Evolutionary conservation across 2,797 vertebrate species (phyloP).

Genomic region (Hemibagrus guttatus): DNA sequence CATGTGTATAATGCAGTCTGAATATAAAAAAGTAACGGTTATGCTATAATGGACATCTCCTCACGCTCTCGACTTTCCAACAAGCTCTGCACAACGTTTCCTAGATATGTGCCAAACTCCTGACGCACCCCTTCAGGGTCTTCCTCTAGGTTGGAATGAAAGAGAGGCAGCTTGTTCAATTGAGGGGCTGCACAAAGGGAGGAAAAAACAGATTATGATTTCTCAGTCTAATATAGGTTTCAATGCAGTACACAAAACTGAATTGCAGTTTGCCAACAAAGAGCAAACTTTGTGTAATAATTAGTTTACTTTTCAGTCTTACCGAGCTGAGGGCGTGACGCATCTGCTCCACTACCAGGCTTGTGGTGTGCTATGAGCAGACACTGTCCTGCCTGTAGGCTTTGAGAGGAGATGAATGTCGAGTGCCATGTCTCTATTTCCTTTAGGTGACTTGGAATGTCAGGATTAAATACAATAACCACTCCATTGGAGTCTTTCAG

Average conservation of each 20-base stretch:
- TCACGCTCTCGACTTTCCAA: conserved; percentile 91
- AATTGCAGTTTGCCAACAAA: not conserved
- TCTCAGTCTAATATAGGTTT: not conserved
- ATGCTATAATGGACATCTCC: conserved; percentile 94
- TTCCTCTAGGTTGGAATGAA: conserved; percentile 93
- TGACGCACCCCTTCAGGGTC: conserved; percentile 87
- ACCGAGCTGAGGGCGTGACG: conserved; percentile 79
- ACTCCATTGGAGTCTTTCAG: conserved; percentile 89
- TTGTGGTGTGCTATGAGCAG: conserved; percentile 93
- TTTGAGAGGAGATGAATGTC: conserved; percentile 86
- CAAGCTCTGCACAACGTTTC: conserved; percentile 79
- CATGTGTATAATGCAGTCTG: not conserved
- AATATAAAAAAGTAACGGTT: conserved; percentile 40
- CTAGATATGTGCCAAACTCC: conserved; percentile 87
- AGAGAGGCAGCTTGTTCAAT: conserved; percentile 81
- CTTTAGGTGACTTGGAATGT: conserved; percentile 87
- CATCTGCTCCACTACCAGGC: conserved; percentile 78
- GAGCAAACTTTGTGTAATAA: not conserved
- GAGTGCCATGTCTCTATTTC: conserved; percentile 91
- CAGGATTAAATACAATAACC: conserved; percentile 88
- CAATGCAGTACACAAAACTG: not conserved
- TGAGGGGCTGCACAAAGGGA: conserved; percentile 74
- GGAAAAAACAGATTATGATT: not conserved
- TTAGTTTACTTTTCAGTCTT: not conserved
- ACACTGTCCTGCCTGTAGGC: conserved; percentile 85